Evolutionary conservation across 2,113 vertebrate species (phyloP), one percentile per base, ranked within the genome.

Genomic region (Leptosomus discolor): DNA sequence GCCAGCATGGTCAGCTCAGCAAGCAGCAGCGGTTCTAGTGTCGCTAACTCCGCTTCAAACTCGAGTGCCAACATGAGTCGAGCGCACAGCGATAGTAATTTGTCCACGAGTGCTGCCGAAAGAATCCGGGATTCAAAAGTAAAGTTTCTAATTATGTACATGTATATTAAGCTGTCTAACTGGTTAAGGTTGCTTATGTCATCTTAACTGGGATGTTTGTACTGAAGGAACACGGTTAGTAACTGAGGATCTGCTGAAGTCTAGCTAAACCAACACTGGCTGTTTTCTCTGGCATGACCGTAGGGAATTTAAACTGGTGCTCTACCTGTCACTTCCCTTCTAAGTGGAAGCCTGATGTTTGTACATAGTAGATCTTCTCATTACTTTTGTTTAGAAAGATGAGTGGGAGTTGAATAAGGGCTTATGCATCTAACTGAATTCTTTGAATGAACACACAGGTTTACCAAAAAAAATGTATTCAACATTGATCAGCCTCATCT

Each of bases 101-200:
- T 99, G 74, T 99, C 98, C 50, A 96, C 99, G 39, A 99, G 99
- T 43, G 99, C 99, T 58, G 99, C 99, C 5, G 99, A 99, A 90
- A 98, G 99, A 71, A 99, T 99, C 97, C 98, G 99, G 92, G 99
- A 99, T 98, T 99, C 99, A 45, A 99, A 99, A 98, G 99, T 99
- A 98, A 98, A 96, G 68, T 46, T 85, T 92, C 82, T 92, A 39
- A 63, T 95, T 64, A 19, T 39, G 61, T 88, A 50, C 54, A 23
- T 18, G 36, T 34, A 4, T 75, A 0, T 85, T 67, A 43, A 84
- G 14, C 56, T 94, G 63, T 65, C 34, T 58, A 39, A 29, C 41
- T 92, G 7, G 1, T 74, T 53, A 19, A 29, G n/a, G 24, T 91
- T 70, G 39, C 60, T 92, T 32, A 5, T 36, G 36, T 39, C 51